Evolutionary conservation across 2,888 invertebrate species (phyloP).

Genomic region (Xestia rhomboidea): DNA sequence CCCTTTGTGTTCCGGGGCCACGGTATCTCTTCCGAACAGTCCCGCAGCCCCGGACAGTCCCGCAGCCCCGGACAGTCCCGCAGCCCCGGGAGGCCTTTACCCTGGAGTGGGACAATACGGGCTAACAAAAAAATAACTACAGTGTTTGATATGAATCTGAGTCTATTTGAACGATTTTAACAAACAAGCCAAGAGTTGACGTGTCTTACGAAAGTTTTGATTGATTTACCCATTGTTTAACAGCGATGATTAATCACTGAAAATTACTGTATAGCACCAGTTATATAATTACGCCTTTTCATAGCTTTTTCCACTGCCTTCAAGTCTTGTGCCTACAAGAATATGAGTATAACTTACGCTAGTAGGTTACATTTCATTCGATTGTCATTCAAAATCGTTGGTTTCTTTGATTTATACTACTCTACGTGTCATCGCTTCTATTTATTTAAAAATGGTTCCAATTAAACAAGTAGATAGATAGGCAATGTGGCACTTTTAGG

Average conservation of each 20-base stretch:
- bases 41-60: too few relatives aligned
- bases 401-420: background rate
- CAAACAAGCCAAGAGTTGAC: background rate
- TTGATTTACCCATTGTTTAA: background rate
- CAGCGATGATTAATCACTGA: background rate
- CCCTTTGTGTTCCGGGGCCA: too few relatives aligned
- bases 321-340: background rate
- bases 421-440: background rate
- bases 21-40: too few relatives aligned
- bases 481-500: background rate
- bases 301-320: background rate
- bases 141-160: background rate
- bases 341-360: background rate
- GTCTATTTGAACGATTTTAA: background rate
- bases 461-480: background rate
- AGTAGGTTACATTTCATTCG: background rate
- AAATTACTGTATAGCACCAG: background rate
- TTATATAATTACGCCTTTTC: background rate
- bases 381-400: background rate
- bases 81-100: too few relatives aligned
- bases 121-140: too few relatives aligned
- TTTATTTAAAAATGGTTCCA: background rate
- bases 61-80: too few relatives aligned
- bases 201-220: background rate
- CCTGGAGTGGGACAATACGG: too few relatives aligned